Conservation (phyloP, 2,888 invertebrate species). For the Watsonalla binaria region DNA sequence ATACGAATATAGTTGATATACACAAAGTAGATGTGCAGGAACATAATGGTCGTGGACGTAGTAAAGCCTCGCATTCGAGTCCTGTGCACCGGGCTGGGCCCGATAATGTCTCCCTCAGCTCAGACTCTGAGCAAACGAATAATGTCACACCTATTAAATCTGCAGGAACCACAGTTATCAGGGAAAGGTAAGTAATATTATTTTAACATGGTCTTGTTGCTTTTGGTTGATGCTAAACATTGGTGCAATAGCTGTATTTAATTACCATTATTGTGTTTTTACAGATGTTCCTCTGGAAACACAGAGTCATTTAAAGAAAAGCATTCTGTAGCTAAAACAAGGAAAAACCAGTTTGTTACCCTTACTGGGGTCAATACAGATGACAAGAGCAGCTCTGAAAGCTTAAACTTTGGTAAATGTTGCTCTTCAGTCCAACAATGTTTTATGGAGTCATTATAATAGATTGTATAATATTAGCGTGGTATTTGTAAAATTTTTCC, state of each 20-base stretch:
- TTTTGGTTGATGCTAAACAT: no score
- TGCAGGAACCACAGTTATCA: slow-evolving; percentile 56
- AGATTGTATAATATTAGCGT: slow-evolving; percentile 4
- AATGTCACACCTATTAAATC: slow-evolving; percentile 83
- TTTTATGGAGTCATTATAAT: no score
- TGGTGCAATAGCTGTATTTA: neutral
- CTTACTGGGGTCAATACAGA: slow-evolving; percentile 78
- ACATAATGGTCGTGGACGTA: slow-evolving; percentile 52
- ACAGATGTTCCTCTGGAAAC: slow-evolving; percentile 61
- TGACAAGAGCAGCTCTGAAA: slow-evolving; percentile 89
- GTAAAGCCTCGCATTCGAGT: slow-evolving; percentile 53
- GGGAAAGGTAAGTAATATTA: slow-evolving; percentile 77
- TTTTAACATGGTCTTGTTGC: slow-evolving; percentile 2
- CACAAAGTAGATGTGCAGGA: slow-evolving; percentile 40
- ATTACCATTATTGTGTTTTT: slow-evolving; percentile 5
- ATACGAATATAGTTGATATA: slow-evolving; percentile 32
- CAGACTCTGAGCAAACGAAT: slow-evolving; percentile 85
- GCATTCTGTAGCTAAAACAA: slow-evolving; percentile 42
- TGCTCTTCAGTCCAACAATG: no score
- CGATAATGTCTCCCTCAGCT: slow-evolving; percentile 82
- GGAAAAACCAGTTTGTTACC: slow-evolving; percentile 66
- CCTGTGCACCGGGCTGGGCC: slow-evolving; percentile 45
- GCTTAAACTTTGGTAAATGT: slow-evolving; percentile 83
- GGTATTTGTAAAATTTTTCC: slow-evolving; percentile 18
- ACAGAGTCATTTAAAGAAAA: slow-evolving; percentile 63